Base-by-base conservation (phyloP, 2,113 vertebrate genomes). In the Plecotus auritus region DNA sequence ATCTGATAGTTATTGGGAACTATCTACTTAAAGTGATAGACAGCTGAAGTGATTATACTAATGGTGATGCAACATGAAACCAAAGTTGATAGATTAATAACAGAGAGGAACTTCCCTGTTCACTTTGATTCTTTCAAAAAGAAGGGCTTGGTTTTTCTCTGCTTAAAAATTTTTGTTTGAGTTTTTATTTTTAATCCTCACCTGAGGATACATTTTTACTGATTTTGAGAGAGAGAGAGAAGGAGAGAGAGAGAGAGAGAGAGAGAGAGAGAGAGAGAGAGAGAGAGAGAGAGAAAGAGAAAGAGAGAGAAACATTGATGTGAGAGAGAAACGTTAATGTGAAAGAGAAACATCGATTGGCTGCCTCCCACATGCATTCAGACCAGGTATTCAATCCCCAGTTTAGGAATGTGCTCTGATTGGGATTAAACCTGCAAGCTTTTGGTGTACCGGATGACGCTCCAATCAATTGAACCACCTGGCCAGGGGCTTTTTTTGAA, bases 1-100 rank as follows among this genome's bases (percentile, higher is more conserved):
- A 95, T 97, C 96, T 97, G 95, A 82, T 93, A 96, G 96, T 97
- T 98, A 96, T 89, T 97, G 96, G 96, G 96, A 94, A 97, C 95
- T 67, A 96, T 97, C 32, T 96, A 95, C 93, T 96, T 95, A 96
- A 98, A 95, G 93, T 97, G 95, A 96, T 97, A 97, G 95, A 97
- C 98, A 97, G 85, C 96, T 98, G 98, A 97, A 97, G 96, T 97
- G 94, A 94, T 94, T 95, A 94, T 97, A 86, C 96, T 98, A 96
- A 94, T 98, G 90, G 67, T 97, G 91, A 96, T 96, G 94, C 96
- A 98, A 97, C 83, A 87, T 96, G 97, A 98, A 96, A 96, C 97
- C 85, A 72, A 87, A 94, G 83, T 83, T 98, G 97, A 98, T 95
- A 96, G 97, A 97, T 97, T 95, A 96, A 97, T 98, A 96, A 96